Evolutionary conservation across 2,888 invertebrate genomes (phyloP).

Genomic region (Lobophora halterata): DNA sequence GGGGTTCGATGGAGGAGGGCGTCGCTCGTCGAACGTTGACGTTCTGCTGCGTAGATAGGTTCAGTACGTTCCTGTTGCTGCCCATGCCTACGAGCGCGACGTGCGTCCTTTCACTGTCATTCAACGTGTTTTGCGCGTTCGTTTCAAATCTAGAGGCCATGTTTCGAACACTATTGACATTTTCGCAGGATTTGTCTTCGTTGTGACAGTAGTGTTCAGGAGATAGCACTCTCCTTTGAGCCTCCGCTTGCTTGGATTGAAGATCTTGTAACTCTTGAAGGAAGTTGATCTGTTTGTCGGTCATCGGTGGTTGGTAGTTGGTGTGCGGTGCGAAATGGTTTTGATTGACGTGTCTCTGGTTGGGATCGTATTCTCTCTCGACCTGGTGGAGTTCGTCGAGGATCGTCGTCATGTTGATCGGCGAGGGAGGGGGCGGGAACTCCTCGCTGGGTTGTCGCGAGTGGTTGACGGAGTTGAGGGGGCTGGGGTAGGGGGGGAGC

Average conservation of each 20-base stretch:
- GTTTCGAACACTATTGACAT: constrained; percentile 84
- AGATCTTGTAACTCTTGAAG: constrained; percentile 89
- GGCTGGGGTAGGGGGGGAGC: constrained; percentile 90
- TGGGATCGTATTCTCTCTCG: constrained; percentile 39
- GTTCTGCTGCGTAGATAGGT: constrained; percentile 66
- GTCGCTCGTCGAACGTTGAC: constrained; percentile 63
- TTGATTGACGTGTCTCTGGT: constrained; percentile 22
- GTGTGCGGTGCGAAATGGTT: constrained; percentile 15
- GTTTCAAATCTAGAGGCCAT: constrained; percentile 91
- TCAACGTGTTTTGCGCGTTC: constrained; percentile 44
- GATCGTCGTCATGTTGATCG: constrained; percentile 84
- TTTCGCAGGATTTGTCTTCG: constrained; percentile 48
- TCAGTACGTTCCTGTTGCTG: constrained; percentile 70
- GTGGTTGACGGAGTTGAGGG: constrained; percentile 87
- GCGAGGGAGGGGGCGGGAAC: constrained; percentile 93
- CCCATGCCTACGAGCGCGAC: constrained; percentile 67
- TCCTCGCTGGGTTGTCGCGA: constrained; percentile 94
- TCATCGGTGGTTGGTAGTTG: constrained; percentile 43
- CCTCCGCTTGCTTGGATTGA: constrained; percentile 49
- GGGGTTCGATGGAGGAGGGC: constrained; percentile 67
- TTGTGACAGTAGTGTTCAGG: constrained; percentile 55
- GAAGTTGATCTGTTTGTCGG: constrained; percentile 85
- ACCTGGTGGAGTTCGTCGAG: constrained; percentile 82
- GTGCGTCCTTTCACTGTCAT: constrained; percentile 62
- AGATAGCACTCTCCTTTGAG: constrained; percentile 63